Evolutionary conservation across 2,113 vertebrate species (phyloP), one percentile per base, ranked within the genome.

Genomic region (human (Homo sapiens)): DNA sequence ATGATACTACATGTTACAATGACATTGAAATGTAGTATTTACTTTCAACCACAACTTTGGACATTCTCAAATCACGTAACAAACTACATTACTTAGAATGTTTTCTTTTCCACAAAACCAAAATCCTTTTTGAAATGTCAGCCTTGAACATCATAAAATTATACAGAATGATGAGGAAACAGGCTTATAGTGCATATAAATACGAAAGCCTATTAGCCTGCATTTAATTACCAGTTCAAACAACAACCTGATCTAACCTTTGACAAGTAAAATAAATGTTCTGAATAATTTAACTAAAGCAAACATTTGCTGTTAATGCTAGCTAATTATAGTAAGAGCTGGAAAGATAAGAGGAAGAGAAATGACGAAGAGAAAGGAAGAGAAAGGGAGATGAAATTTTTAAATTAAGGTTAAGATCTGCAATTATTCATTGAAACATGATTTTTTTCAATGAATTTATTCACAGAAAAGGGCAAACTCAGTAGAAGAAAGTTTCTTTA

Each of bases 261-360:
- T 98, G 99, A 99, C 98, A 98, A 99, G 98, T 98, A 98, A 99
- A 99, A 99, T 98, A 99, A 99, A 99, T 98, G 98, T 99, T 99
- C 98, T 99, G 99, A 99, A 99, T 99, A 99, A 99, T 99, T 99
- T 98, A 99, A 99, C 98, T 98, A 99, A 99, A 99, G 98, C 98
- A 99, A 99, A 99, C 99, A 99, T 99, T 99, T 99, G 98, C 98
- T 98, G 98, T 98, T 99, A 98, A 99, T 99, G 99, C 96, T 98
- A 98, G 98, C 98, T 99, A 99, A 99, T 99, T 99, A 99, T 98
- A 99, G 98, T 97, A 98, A 94, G 97, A 98, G 97, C 98, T 98
- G 97, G 97, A 98, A 97, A 98, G 98, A 98, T 97, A 98, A 93
- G n/a, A 61, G 35, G 85, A 97, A 90, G 85, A 92, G 83, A 96